phyloP scores from a whole-genome alignment of 2,797 vertebrate genomes.

The Falco novaeseelandiae region DNA sequence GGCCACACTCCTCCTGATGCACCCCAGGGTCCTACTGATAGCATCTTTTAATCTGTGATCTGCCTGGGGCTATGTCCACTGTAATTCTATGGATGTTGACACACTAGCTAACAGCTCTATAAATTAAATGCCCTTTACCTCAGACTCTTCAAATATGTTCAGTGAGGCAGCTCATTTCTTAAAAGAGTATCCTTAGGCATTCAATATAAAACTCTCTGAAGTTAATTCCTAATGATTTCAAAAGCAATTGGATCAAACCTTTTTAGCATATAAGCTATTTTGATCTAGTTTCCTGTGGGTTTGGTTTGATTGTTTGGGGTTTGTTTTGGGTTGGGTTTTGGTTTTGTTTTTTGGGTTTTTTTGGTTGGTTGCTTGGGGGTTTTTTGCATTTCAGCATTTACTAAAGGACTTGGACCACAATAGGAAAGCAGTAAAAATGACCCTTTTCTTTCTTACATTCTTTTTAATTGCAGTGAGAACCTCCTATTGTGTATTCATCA shows the following conservation, averaged over 20 bases:
- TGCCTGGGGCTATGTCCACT: background rate
- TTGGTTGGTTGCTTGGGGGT: too few relatives aligned
- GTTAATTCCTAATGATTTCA: background rate
- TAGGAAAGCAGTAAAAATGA: background rate
- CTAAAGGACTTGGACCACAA: background rate
- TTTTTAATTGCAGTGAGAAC: background rate
- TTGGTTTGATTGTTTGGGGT: too few relatives aligned
- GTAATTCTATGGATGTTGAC: background rate
- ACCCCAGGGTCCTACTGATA: too few relatives aligned
- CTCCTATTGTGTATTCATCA: background rate
- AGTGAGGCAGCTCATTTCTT: background rate
- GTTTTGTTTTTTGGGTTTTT: background rate
- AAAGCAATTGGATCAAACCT: background rate
- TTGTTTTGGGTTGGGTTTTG: too few relatives aligned
- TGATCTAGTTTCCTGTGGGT: background rate
- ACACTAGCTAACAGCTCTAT: background rate
- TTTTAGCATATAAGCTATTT: background rate
- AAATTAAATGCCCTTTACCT: background rate
- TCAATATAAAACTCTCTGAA: background rate
- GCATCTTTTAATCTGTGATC: background rate
- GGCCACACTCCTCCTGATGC: too few relatives aligned
- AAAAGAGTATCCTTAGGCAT: background rate
- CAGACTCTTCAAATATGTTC: background rate
- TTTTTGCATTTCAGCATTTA: background rate
- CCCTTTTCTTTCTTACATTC: background rate